Evolutionary conservation across 2,888 invertebrate species (phyloP).

Genomic region (Netelia melanura): DNA sequence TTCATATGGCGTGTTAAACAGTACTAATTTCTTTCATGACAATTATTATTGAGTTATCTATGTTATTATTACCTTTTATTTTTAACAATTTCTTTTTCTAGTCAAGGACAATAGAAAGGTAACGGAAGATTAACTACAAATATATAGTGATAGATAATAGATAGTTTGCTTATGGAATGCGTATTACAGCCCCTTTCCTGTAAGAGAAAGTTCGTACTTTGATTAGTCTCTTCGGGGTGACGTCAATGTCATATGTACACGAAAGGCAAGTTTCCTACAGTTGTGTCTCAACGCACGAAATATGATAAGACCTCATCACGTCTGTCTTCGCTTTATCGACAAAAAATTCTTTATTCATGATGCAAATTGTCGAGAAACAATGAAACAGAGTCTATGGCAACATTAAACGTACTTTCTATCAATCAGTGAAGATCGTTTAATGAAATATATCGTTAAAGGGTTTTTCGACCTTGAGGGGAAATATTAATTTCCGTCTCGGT

Average conservation of each 20-base stretch:
- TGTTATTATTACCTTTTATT: neutral
- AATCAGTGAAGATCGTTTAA: neutral
- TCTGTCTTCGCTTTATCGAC: neutral
- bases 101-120: neutral
- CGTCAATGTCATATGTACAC: neutral
- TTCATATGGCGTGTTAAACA: too few relatives aligned
- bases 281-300: neutral
- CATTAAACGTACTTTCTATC: too few relatives aligned
- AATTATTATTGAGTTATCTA: neutral
- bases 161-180: neutral
- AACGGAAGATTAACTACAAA: neutral
- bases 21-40: neutral
- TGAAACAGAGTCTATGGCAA: neutral
- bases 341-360: neutral
- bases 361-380: neutral
- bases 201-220: neutral
- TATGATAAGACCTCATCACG: neutral
- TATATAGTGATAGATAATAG: neutral
- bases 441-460: neutral
- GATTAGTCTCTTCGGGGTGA: neutral
- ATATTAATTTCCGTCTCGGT: constrained; percentile 13
- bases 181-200: neutral
- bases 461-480: constrained; percentile 18
- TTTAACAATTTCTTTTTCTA: neutral
- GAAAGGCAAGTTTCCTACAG: neutral